phyloP scores from a whole-genome alignment of 1,140 invertebrate genomes.

The Sarcophaga peregrina region DNA sequence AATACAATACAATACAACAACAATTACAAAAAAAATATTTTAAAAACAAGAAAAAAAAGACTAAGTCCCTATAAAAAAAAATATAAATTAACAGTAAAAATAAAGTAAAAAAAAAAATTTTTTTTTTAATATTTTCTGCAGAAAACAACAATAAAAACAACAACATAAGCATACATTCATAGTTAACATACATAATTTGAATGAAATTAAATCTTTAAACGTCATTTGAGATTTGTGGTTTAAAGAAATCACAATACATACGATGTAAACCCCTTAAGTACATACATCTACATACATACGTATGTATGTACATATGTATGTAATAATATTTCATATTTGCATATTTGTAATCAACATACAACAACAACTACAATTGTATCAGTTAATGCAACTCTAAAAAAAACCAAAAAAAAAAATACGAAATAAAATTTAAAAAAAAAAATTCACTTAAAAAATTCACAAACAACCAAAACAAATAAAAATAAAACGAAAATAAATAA shows the following conservation, averaged over 20 bases:
- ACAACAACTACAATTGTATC: not conserved
- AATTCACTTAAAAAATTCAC: not conserved
- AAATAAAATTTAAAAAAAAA: not conserved
- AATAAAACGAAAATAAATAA: not conserved
- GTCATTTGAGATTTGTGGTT: conserved; percentile 39
- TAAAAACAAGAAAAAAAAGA: too few species aligned
- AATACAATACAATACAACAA: not conserved
- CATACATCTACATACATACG: conserved; percentile 13
- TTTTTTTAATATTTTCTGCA: too few species aligned
- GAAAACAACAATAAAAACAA: too few species aligned
- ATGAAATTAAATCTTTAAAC: conserved; percentile 30
- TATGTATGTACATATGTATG: not conserved
- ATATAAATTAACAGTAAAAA: too few species aligned
- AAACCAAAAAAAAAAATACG: not conserved
- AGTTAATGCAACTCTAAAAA: not conserved
- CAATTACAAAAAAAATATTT: not conserved
- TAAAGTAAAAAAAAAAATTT: too few species aligned
- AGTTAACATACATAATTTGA: not conserved
- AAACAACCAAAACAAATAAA: not conserved
- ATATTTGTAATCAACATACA: not conserved
- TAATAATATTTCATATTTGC: not conserved
- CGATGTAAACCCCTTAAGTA: not conserved
- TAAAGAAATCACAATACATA: not conserved
- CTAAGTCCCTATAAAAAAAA: not conserved
- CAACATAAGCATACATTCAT: not conserved